Base-by-base conservation (phyloP, 2,797 vertebrate species). In the Nyctibius grandis region DNA sequence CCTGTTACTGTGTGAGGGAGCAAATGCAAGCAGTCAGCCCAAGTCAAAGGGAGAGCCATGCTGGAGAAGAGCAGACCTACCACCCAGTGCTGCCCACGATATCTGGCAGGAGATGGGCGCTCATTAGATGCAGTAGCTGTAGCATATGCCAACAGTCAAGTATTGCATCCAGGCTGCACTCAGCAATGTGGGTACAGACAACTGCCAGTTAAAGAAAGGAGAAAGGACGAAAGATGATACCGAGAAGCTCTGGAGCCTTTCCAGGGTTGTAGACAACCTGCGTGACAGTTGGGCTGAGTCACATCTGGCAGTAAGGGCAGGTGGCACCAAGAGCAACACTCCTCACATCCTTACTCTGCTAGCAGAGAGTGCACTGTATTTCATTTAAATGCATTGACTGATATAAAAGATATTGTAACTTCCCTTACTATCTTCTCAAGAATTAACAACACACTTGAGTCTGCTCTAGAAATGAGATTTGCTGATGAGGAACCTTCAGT, bases 121-220 rank as follows among this genome's bases (percentile, higher is more conserved):
- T 26, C 45, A 1, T 36, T 11, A 67, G 53, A 28, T 23, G 25
- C 51, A 51, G 73, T 57, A 26, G 33, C 61, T 75, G 44, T 48
- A 60, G 38, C 28, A 14, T 13, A n/a, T 3, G 25, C 36, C 33
- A 45, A 57, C 48, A 23, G 25, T 21, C 67, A 40, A 34, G 67
- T n/a, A 3, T 11, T 34, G 38, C 48, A 28, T n/a, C 54, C n/a
- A 45, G 34, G 44, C 38, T 34, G n/a, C 9, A 28, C 45, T 45
- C 12, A 74, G 48, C 38, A 4, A 25, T 3, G 15, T 6, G 23
- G 28, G 34, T 22, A 50, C 25, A 38, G 48, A 34, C 0, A 0
- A 51, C 15, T 16, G 48, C 29, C 48, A 68, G 26, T 3, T 68
- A 44, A 68, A 78, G 65, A 44, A 92, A 68, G 38, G 61, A 78